Conservation (phyloP, 2,113 vertebrate species). For the Salvelinus fontinalis region DNA sequence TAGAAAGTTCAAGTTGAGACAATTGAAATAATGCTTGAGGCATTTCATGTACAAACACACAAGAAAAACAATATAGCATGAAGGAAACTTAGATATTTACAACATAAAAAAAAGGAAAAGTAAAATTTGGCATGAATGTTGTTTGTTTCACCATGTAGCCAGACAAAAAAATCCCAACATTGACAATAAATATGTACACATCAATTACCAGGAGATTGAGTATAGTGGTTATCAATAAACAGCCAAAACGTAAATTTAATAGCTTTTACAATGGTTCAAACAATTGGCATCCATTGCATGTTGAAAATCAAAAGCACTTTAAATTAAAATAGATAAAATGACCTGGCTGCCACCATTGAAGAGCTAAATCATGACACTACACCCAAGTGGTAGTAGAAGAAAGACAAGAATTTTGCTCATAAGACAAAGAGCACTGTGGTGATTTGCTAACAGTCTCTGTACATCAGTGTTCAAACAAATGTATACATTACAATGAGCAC, state of each 20-base stretch:
- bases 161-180: not conserved
- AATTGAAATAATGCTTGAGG: conserved; percentile 12
- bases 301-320: not conserved
- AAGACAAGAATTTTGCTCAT: not conserved
- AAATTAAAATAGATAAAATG: not conserved
- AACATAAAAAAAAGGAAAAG: not conserved
- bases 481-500: not conserved
- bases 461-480: not conserved
- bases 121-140: not conserved
- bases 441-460: not conserved
- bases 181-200: not conserved
- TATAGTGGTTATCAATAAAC: not conserved
- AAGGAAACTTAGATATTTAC: not conserved
- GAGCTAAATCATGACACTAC: not conserved
- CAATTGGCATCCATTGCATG: no score
- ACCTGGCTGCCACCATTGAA: not conserved
- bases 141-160: not conserved
- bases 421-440: not conserved
- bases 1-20: conserved; percentile 36
- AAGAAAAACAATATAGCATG: not conserved
- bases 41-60: conserved; percentile 2
- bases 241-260: not conserved
- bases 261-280: not conserved
- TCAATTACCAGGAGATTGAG: not conserved
- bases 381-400: not conserved